Base-by-base conservation (phyloP, 2,888 invertebrate genomes). In the Euclidia mi region DNA sequence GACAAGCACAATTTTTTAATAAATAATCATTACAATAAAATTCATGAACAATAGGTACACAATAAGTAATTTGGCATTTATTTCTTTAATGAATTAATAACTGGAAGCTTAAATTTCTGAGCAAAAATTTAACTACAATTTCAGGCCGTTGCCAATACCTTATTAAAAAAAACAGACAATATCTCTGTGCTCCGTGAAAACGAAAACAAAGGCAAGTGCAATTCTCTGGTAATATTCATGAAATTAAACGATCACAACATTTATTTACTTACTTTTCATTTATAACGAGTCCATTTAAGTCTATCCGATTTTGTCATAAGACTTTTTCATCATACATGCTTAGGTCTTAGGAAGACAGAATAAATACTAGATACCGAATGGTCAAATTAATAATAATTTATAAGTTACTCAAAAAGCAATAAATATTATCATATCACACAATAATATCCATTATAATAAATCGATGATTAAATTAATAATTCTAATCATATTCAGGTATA, bases 61-160 rank as follows among this genome's bases (percentile, higher is more conserved):
- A 71, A 68, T 66, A 11, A 71, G 57, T 66, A 68, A 76, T 76
- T 76, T 76, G 76, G 76, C 76, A 76, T 53, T 63, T 18, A 49
- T 57, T 56, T 65, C 51, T 45, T 53, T 56, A 45, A 43, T 37
- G 48, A 65, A 56, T 65, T 67, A n/a, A 61, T 65, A 72, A 70
- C 62, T 79, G 90, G 91, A 91, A 91, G 90, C 87, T 90, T 87
- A 84, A 70, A 82, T 79, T 63, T 78, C 89, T 91, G 91, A 91
- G 91, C 91, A 91, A 90, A 79, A 75, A 75, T 80, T 76, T 72
- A 68, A 58, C 63, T 28, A 62, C 32, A 50, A 45, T 42, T 62
- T 56, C 64, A 65, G 58, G 55, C 62, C 46, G 10, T 59, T 65
- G 58, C 60, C 64, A 55, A 63, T 60, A 0, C 12, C 52, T 34